Evolutionary conservation across 2,797 vertebrate species (phyloP).

Genomic region (Alfaro cultratus): DNA sequence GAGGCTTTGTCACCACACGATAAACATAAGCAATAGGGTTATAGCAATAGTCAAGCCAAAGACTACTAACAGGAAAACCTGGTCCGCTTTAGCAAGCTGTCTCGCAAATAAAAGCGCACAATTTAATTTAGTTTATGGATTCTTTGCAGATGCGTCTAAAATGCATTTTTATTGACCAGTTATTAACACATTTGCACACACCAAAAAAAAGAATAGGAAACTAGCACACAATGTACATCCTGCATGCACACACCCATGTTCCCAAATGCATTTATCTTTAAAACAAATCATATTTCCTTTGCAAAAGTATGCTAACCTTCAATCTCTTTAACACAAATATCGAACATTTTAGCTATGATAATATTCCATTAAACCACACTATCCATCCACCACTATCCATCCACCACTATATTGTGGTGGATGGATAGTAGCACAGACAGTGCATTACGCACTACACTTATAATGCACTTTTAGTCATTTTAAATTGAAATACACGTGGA

Average conservation of each 20-base stretch:
- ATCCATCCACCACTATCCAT: no score
- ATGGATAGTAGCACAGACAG: no score
- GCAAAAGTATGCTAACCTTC: neutral
- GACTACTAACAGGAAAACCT: neutral
- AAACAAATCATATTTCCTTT: neutral
- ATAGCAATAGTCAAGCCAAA: constrained; percentile 27
- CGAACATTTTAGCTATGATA: neutral
- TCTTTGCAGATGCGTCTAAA: neutral
- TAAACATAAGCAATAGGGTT: neutral
- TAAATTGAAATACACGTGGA: neutral
- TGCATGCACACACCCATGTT: no score
- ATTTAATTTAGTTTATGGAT: neutral
- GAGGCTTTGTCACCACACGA: constrained; percentile 12
- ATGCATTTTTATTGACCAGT: neutral
- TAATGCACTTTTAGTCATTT: neutral
- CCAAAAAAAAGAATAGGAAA: neutral
- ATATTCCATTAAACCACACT: neutral
- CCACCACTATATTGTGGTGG: no score
- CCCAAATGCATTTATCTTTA: no score
- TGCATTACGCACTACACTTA: no score
- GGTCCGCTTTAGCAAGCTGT: neutral
- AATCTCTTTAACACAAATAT: neutral
- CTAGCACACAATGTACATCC: no score
- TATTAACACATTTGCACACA: neutral
- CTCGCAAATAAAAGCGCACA: constrained; percentile 41